A percentile compares a stretch with the other conserved stretches of the same genome.
These are phyloP conservation scores for Bradysia coprophila DNA, from an alignment of 1,140 invertebrate species.

Conservation along the genomic window DNA sequence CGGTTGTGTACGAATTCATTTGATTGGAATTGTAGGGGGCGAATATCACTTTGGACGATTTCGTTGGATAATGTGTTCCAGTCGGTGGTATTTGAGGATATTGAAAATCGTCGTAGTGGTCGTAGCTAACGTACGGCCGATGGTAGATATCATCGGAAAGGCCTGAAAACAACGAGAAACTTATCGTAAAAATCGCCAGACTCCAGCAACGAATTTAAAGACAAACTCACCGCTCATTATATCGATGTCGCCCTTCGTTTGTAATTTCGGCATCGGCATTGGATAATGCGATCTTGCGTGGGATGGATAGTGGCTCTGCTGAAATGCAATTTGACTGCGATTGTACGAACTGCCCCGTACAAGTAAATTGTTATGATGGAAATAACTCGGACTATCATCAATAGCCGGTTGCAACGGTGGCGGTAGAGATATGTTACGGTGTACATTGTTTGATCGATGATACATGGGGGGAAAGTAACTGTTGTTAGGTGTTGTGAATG, in stretches of 20 bases:
- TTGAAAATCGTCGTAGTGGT: not conserved
- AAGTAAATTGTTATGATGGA: not conserved
- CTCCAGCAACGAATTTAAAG: not conserved
- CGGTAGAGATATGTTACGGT: not conserved
- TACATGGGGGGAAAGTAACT: not conserved
- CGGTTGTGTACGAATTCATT: too few relatives aligned
- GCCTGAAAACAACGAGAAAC: too few relatives aligned
- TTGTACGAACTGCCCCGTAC: not conserved
- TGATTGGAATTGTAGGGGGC: not conserved
- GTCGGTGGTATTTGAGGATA: not conserved
- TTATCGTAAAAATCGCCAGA: too few relatives aligned
- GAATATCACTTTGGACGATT: not conserved
- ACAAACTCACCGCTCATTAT: not conserved
- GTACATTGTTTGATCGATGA: not conserved
- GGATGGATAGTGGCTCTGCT: too few relatives aligned
- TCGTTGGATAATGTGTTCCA: not conserved
- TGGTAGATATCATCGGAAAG: too few relatives aligned
- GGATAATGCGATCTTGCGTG: not conserved
- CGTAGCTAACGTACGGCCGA: not conserved
- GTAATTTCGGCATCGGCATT: not conserved
- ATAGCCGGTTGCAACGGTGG: not conserved
- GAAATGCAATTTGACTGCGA: not conserved
- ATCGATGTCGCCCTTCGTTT: not conserved
- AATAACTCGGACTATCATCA: not conserved
- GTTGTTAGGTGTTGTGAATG: not conserved